phyloP scores from a whole-genome alignment of 2,888 invertebrate genomes.

The Brenthis hecate region DNA sequence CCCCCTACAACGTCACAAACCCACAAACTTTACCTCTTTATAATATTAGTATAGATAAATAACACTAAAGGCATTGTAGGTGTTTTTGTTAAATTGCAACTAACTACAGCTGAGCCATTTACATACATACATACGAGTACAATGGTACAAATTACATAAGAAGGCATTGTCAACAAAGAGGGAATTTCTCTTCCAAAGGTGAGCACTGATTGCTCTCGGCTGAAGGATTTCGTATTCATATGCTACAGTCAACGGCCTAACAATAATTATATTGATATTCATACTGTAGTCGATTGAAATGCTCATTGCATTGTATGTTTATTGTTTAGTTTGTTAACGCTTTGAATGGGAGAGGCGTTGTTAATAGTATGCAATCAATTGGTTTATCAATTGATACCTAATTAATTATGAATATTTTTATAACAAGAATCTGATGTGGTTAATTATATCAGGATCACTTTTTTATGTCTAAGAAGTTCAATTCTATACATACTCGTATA shows the following conservation, averaged over 20 bases:
- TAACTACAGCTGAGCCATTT: constrained; percentile 32
- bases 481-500: too few relatives aligned
- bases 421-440: too few relatives aligned
- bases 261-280: constrained; percentile 40
- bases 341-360: not conserved
- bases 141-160: constrained; percentile 66
- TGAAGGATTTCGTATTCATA: constrained; percentile 49
- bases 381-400: too few relatives aligned
- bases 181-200: constrained; percentile 64
- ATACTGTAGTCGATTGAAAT: constrained; percentile 34
- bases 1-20: too few relatives aligned
- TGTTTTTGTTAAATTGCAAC: constrained; percentile 25
- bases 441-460: too few relatives aligned
- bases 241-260: constrained; percentile 11
- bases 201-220: constrained; percentile 50
- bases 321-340: not conserved
- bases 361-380: not conserved
- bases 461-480: too few relatives aligned
- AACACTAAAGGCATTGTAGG: constrained; percentile 23
- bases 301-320: not conserved
- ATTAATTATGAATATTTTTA: too few relatives aligned
- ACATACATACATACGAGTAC: constrained; percentile 51
- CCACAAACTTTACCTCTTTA: too few relatives aligned
- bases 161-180: constrained; percentile 60
- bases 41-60: not conserved